Base-by-base conservation (phyloP, 2,113 vertebrate genomes). In the Trichomycterus rosablanca region DNA sequence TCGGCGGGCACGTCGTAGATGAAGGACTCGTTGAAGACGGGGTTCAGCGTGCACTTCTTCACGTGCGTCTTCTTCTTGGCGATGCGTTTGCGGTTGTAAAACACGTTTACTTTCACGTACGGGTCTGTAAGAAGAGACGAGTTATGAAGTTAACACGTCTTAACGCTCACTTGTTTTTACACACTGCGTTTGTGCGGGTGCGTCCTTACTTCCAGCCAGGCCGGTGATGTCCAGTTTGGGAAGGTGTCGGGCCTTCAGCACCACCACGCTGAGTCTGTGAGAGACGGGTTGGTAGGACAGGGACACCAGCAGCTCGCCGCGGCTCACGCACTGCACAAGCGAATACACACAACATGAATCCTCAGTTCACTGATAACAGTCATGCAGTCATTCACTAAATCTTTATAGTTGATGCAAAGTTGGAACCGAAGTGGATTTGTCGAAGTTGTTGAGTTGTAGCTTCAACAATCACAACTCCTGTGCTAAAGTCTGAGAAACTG, bases 41-140 rank as follows among this genome's bases (percentile, higher is more conserved):
- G 95, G 67, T 96, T 96, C 80, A 95, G 84, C 22, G 95, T 98
- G 88, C 95, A 89, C 80, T 97, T 97, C 87, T 97, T 98, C 70
- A 97, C 95, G 2, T 97, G 95, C 0, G 95, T 97, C 69, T 97
- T 98, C 89, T 98, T 98, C 79, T 97, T 97, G 26, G 93, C 94
- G 0, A 97, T 95, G 75, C 95, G 94, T 65, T 95, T 95, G 23
- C 92, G 86, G 2, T 93, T 92, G 0, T 94, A 97, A 76, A 95
- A 98, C n/a, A 98, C 89, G 6, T 97, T 98, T 67, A 98, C 91
- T 83, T 98, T 98, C 56, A 98, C 95, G 0, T 98, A 98, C 0
- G 95, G 95, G 69, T 98, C 95, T 95, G 85, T 59, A 55, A 59
- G 53, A 67, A 32, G 59, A 24, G 11, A 55, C 11, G 7, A 3